phyloP scores from a whole-genome alignment of 2,888 invertebrate species.

The Dynastes hyllus region DNA sequence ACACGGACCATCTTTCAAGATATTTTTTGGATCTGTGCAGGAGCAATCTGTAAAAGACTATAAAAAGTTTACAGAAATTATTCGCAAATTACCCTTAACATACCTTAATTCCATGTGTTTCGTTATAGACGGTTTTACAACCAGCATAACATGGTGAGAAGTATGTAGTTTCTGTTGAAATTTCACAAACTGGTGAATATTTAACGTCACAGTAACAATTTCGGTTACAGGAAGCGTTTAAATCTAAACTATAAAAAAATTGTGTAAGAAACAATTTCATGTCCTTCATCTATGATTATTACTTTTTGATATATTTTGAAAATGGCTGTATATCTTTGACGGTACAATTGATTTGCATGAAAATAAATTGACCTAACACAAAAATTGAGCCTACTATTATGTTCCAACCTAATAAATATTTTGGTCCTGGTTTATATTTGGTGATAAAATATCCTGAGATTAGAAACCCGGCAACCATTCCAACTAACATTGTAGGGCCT shows the following conservation, averaged over 20 bases:
- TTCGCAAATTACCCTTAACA: conserved; percentile 20
- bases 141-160: conserved; percentile 86
- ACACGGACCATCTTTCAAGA: conserved; percentile 68
- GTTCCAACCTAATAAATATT: conserved; percentile 77
- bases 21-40: conserved; percentile 40
- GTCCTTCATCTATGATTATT: conserved; percentile 44
- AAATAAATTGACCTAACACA: conserved; percentile 73
- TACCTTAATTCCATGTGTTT: conserved; percentile 55
- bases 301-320: conserved; percentile 52
- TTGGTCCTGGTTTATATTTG: conserved; percentile 75
- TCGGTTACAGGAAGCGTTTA: conserved; percentile 74
- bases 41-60: conserved; percentile 54
- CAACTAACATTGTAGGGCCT: conserved; percentile 75
- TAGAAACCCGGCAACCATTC: conserved; percentile 77
- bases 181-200: conserved; percentile 79
- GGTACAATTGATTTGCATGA: conserved; percentile 75
- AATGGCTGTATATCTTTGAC: conserved; percentile 64
- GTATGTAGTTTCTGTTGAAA: conserved; percentile 74
- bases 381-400: conserved; percentile 75
- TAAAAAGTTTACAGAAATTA: conserved; percentile 42
- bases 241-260: conserved; percentile 70
- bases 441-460: conserved; percentile 76
- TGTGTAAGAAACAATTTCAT: conserved; percentile 14
- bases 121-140: conserved; percentile 69
- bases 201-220: conserved; percentile 77